These are phyloP conservation scores for Malacoctenus gilli DNA, from an alignment of 2,797 vertebrate genomes.

Conservation along the genomic window DNA sequence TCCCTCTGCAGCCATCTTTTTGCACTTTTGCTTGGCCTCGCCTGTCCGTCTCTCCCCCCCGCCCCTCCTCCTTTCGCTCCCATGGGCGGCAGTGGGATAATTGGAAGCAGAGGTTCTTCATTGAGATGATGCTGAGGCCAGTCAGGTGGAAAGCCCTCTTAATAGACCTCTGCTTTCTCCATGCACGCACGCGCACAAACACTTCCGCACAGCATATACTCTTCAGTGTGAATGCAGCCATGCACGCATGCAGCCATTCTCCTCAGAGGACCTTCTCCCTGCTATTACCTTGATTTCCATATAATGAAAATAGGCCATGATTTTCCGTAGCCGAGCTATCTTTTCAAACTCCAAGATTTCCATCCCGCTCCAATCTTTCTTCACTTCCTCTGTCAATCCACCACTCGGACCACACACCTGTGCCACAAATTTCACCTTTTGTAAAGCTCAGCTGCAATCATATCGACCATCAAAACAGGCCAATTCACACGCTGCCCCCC, in stretches of 20 bases:
- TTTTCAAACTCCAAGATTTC: constrained; percentile 14
- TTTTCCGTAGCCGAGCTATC: constrained; percentile 23
- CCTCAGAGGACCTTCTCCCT: constrained; percentile 22
- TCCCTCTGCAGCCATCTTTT: constrained; percentile 10
- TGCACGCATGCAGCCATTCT: constrained; percentile 16
- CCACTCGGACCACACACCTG: constrained; percentile 65
- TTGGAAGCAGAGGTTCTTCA: constrained; percentile 78
- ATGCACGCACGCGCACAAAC: constrained; percentile 35
- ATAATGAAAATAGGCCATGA: constrained; percentile 18
- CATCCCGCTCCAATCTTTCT: background rate
- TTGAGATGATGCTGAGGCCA: constrained; percentile 74
- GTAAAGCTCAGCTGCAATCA: constrained; percentile 51
- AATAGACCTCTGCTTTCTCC: constrained; percentile 71
- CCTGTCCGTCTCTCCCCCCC: constrained; percentile 16
- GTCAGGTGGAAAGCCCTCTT: constrained; percentile 77
- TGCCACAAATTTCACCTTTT: constrained; percentile 49
- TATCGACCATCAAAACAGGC: constrained; percentile 56
- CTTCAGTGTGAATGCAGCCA: constrained; percentile 24
- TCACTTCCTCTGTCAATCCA: constrained; percentile 11
- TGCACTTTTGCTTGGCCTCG: constrained; percentile 21
- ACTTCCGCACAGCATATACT: constrained; percentile 15
- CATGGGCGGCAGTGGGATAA: constrained; percentile 68
- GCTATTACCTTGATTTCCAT: constrained; percentile 33
- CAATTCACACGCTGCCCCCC: constrained; percentile 40
- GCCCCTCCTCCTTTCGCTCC: constrained; percentile 29